Base-by-base conservation (phyloP, 1,140 invertebrate species). In the Bombus sibiricus region DNA sequence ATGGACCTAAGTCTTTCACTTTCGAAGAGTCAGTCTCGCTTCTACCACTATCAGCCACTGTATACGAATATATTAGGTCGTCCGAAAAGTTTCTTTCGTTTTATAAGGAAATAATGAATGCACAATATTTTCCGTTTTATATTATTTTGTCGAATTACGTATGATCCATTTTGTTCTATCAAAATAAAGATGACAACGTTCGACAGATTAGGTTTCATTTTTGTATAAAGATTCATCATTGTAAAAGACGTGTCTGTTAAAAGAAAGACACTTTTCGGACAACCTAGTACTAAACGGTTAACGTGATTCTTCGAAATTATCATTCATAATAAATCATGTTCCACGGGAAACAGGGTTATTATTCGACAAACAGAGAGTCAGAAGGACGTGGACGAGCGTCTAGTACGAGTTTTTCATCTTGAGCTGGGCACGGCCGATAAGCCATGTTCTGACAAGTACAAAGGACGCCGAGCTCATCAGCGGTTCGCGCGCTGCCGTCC, bases 391-490 rank as follows among this genome's bases (percentile, higher is more conserved):
- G 71, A 41, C 57, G 25, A 47, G 32, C 2, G 13, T 32, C 6
- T 37, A 8, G 8, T 53, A 76, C 59, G 34, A 57, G 41, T 66
- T 77, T 53, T 78, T 77, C 47, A 34, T 83, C 74, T 78, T 57
- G 81, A 57, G 43, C 15, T 66, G 39, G 5, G 15, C 73, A 41
- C 43, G 41, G 34, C 81, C 73, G 59, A 83, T 83, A 83, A 77
- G 76, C 64, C 37, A 62, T n/a, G 64, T 78, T 39, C 39, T 47
- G 37, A 34, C 62, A 37, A 77, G 34, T 68, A 78, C 64, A 83
- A 83, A 78, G 74, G n/a, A 83, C 64, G 68, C 74, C n/a, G 25
- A 34, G 74, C 81, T 83, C 81, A 69, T 83, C 81, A 83, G 32
- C 81, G 18, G 64, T 28, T 75, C 15, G 34, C 43, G 39, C 39